A percentile compares a stretch with the other conserved stretches of the same genome.
phyloP scores from a whole-genome alignment of 2,797 vertebrate species.

The Takifugu rubripes region DNA sequence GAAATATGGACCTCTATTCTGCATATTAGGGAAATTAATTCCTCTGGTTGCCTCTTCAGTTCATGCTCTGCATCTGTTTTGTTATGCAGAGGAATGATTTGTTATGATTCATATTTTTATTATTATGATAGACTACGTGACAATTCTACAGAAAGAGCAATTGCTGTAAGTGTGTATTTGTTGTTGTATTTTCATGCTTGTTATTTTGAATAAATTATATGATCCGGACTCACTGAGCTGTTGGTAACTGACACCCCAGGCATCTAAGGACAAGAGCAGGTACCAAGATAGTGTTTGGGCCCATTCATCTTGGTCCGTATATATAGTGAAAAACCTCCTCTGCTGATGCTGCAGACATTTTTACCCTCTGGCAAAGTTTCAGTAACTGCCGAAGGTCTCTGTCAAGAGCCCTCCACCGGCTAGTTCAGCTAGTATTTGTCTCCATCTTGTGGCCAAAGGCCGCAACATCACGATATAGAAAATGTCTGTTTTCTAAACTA shows the following conservation, averaged over 20 bases:
- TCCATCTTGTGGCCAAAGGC: conserved; percentile 58
- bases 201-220: conserved; percentile 44
- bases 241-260: conserved; percentile 8
- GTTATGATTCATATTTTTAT: too few relatives aligned
- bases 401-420: not conserved
- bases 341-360: not conserved
- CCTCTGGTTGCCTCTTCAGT: not conserved
- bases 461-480: not conserved
- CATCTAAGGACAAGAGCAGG: conserved; percentile 8
- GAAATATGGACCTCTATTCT: too few relatives aligned
- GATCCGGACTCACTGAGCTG: not conserved
- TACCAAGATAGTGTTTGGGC: not conserved
- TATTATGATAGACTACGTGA: not conserved
- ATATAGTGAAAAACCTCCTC: conserved; percentile 20
- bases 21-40: too few relatives aligned
- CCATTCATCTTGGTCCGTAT: not conserved
- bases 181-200: conserved; percentile 26
- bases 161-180: conserved; percentile 1
- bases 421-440: conserved; percentile 52
- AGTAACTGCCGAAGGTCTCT: not conserved
- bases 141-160: conserved; percentile 5
- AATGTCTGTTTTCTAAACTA: too few relatives aligned
- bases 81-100: conserved; percentile 6
- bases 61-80: not conserved
- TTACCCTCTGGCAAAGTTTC: not conserved